Conservation (phyloP, 2,888 invertebrate genomes). For the Junonia oenone region DNA sequence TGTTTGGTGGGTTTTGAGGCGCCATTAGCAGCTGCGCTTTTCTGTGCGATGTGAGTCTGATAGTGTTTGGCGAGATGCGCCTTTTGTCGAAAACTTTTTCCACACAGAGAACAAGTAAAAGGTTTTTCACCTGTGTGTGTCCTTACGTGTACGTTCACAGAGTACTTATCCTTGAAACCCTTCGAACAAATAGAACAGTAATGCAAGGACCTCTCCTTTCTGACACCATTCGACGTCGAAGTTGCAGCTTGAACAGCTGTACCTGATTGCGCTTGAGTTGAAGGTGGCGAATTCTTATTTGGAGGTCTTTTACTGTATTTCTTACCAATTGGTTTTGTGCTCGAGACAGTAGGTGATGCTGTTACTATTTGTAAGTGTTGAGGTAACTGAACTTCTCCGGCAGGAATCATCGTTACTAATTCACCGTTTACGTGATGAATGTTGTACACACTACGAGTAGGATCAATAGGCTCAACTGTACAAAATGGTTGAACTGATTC, state of each 20-base stretch:
- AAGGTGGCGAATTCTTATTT: slow-evolving; percentile 70
- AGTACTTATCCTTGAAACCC: slow-evolving; percentile 97
- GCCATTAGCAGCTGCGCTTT: slow-evolving; percentile 84
- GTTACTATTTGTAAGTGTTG: slow-evolving; percentile 79
- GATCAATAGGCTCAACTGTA: slow-evolving; percentile 76
- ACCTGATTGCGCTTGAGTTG: slow-evolving; percentile 54
- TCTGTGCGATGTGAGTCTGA: slow-evolving; percentile 94
- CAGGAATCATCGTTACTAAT: slow-evolving; percentile 71
- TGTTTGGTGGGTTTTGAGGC: slow-evolving; percentile 77
- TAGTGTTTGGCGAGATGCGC: slow-evolving; percentile 95
- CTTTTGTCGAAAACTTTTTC: slow-evolving; percentile 94
- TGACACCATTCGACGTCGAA: slow-evolving; percentile 84
- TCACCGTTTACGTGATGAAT: slow-evolving; percentile 72
- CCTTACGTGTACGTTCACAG: slow-evolving; percentile 97
- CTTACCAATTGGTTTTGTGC: slow-evolving; percentile 81
- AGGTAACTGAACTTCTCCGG: slow-evolving; percentile 63
- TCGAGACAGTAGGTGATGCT: slow-evolving; percentile 80
- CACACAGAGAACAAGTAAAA: slow-evolving; percentile 95
- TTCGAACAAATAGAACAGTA: slow-evolving; percentile 96
- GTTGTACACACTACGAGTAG: slow-evolving; percentile 75
- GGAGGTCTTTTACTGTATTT: slow-evolving; percentile 83
- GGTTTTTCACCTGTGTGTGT: slow-evolving; percentile 99
- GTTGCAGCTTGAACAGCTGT: slow-evolving; percentile 74
- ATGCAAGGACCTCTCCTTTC: slow-evolving; percentile 93
- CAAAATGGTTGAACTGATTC: slow-evolving; percentile 87